These are phyloP conservation scores for Gallirallus australis DNA, from an alignment of 2,797 vertebrate genomes.

Conservation along the genomic window DNA sequence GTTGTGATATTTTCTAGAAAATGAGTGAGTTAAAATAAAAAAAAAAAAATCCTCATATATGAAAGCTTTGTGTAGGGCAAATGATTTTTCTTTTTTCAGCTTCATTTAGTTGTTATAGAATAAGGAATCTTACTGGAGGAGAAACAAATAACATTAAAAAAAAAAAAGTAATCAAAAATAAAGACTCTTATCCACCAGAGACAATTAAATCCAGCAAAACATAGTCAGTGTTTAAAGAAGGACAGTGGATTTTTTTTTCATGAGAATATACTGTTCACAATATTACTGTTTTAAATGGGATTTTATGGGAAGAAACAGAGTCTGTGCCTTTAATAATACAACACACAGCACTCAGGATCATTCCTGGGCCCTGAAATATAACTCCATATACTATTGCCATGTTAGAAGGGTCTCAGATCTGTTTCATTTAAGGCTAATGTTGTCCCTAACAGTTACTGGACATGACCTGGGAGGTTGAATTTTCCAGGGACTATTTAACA, in stretches of 20 bases:
- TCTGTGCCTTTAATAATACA: not conserved
- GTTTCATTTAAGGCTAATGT: not conserved
- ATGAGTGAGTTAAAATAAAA: not conserved
- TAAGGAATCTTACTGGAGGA: not conserved
- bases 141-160: not conserved
- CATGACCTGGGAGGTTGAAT: not conserved
- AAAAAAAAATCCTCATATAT: not conserved
- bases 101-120: fast-evolving
- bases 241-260: fast-evolving
- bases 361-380: not conserved
- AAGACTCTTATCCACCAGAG: not conserved
- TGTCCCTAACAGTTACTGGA: not conserved
- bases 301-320: not conserved
- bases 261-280: not conserved
- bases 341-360: not conserved
- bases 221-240: not conserved
- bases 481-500: not conserved
- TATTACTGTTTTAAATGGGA: not conserved
- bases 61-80: not conserved
- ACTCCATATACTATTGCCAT: not conserved
- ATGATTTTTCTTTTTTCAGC: not conserved
- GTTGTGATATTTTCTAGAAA: not conserved
- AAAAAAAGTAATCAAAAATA: not conserved
- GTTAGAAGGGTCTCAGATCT: not conserved
- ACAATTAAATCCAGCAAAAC: not conserved